These are phyloP conservation scores for Echeneis naucrates DNA, from an alignment of 2,797 vertebrate species.

Conservation along the genomic window DNA sequence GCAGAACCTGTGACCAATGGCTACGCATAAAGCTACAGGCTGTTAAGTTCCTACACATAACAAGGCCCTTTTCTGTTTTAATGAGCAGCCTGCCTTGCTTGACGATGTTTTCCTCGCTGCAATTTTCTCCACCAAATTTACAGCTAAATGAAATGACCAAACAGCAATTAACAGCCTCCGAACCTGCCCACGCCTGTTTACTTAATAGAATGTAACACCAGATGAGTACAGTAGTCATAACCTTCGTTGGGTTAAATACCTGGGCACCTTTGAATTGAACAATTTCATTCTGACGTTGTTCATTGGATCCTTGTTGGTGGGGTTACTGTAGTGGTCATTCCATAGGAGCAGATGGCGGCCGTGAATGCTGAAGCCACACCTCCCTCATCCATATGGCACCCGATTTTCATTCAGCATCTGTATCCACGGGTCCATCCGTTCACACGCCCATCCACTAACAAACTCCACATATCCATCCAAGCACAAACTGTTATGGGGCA, in stretches of 20 bases:
- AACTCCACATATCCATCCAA: constrained; percentile 36
- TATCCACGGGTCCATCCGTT: constrained; percentile 14
- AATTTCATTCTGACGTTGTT: constrained; percentile 8
- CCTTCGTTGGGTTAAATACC: not conserved
- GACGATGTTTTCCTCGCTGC: constrained; percentile 29
- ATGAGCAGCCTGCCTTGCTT: constrained; percentile 29
- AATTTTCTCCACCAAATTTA: constrained; percentile 31
- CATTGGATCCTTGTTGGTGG: not conserved
- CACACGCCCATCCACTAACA: constrained; percentile 8
- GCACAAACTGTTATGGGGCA: constrained; percentile 48
- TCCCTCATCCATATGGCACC: constrained; percentile 19
- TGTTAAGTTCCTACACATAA: constrained; percentile 23
- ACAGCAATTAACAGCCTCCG: constrained; percentile 32
- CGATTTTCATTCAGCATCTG: constrained; percentile 20
- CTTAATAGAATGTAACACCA: not conserved
- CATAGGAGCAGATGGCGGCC: constrained; percentile 9
- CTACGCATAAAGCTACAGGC: not conserved
- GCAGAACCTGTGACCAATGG: constrained; percentile 29
- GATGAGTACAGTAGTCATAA: not conserved
- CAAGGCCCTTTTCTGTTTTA: constrained; percentile 25
- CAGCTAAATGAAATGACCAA: constrained; percentile 52
- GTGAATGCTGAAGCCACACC: constrained; percentile 15
- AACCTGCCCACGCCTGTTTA: constrained; percentile 8
- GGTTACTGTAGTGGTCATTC: constrained; percentile 17
- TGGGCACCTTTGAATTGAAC: not conserved